These are phyloP conservation scores for Anagrus nilaparvatae DNA, from an alignment of 1,140 invertebrate species.

Conservation along the genomic window DNA sequence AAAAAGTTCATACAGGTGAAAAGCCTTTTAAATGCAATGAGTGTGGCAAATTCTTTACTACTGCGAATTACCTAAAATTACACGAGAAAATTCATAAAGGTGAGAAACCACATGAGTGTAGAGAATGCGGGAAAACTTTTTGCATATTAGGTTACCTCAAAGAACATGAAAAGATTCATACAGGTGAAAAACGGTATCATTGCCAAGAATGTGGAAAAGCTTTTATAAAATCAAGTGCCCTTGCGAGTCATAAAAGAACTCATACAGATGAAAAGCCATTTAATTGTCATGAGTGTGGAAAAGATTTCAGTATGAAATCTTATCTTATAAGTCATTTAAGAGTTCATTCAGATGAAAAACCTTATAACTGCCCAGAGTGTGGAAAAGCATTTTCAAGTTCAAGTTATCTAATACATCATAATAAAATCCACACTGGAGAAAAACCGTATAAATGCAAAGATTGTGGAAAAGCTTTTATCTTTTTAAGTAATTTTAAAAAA, in stretches of 20 bases:
- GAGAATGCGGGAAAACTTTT: conserved; percentile 45
- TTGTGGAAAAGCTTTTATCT: conserved; percentile 48
- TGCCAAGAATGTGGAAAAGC: conserved; percentile 41
- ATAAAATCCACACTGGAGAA: conserved; percentile 51
- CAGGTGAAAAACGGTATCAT: conserved; percentile 45
- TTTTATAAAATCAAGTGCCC: conserved; percentile 41
- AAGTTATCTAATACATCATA: conserved; percentile 50
- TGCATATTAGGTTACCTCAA: conserved; percentile 41
- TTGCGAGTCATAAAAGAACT: conserved; percentile 41
- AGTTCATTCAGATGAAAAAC: too few species aligned
- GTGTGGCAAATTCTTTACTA: conserved; percentile 48
- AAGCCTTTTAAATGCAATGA: conserved; percentile 46
- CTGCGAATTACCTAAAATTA: conserved; percentile 58
- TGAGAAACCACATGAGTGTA: conserved; percentile 62
- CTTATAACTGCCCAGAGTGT: conserved; percentile 52
- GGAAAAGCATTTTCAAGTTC: conserved; percentile 47
- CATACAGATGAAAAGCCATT: conserved; percentile 48
- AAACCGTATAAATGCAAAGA: conserved; percentile 49
- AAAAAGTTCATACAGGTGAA: conserved; percentile 61
- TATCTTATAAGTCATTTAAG: conserved; percentile 54
- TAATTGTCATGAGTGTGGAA: conserved; percentile 47
- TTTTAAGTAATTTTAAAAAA: too few species aligned
- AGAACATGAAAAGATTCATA: conserved; percentile 42
- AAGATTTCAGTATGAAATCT: conserved; percentile 33
- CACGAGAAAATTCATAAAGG: conserved; percentile 62